phyloP scores from a whole-genome alignment of 2,113 vertebrate species.

The Bufo gargarizans region DNA sequence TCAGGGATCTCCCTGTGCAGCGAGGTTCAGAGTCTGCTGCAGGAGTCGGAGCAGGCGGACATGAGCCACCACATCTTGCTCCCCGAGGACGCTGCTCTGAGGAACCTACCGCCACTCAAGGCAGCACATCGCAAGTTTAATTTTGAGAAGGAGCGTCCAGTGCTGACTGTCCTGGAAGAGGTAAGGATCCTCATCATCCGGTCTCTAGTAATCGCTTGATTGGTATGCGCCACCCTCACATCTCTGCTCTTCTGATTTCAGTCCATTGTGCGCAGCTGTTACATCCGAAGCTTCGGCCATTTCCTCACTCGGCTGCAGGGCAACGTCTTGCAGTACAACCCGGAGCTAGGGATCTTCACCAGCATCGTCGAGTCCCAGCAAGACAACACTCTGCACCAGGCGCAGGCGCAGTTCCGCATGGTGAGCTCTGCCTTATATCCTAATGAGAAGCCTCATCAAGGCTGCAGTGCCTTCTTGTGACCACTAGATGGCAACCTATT shows the following conservation, averaged over 20 bases:
- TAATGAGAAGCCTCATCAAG: no score
- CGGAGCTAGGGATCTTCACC: slow-evolving; percentile 93
- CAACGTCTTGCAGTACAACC: slow-evolving; percentile 93
- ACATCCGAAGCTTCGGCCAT: slow-evolving; percentile 95
- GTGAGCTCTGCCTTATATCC: slow-evolving; percentile 71
- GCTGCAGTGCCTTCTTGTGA: not conserved
- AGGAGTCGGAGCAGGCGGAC: slow-evolving; percentile 81
- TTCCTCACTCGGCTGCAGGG: slow-evolving; percentile 89
- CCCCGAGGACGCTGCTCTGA: slow-evolving; percentile 88
- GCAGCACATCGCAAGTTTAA: slow-evolving; percentile 84
- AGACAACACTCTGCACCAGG: slow-evolving; percentile 88
- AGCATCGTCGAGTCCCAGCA: slow-evolving; percentile 87
- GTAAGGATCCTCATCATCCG: slow-evolving; percentile 64
- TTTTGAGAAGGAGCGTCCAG: slow-evolving; percentile 75
- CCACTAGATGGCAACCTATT: not conserved
- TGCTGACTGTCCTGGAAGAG: slow-evolving; percentile 87
- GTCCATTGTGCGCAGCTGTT: slow-evolving; percentile 87
- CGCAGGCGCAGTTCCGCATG: slow-evolving; percentile 96
- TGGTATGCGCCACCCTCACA: not conserved
- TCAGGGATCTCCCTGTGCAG: slow-evolving; percentile 80
- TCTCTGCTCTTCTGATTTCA: slow-evolving; percentile 61
- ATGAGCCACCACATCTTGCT: slow-evolving; percentile 81
- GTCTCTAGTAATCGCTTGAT: no score
- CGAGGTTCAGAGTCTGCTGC: slow-evolving; percentile 80
- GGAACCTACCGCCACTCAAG: slow-evolving; percentile 85